These are phyloP conservation scores for Etheostoma spectabile DNA, from an alignment of 2,113 vertebrate species.

Conservation along the genomic window DNA sequence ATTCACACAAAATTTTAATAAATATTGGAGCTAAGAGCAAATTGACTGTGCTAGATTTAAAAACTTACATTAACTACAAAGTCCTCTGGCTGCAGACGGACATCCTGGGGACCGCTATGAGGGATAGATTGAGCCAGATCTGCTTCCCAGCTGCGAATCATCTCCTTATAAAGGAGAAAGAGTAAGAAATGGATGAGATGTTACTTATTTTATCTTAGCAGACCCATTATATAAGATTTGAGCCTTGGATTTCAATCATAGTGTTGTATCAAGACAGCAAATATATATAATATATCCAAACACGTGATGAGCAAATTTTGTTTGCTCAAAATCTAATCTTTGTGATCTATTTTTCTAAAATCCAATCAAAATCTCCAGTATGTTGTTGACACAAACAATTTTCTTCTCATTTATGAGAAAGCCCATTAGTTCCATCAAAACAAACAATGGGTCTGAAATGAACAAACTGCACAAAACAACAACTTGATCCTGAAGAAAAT, in stretches of 20 bases:
- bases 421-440: background rate
- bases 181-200: background rate
- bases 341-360: background rate
- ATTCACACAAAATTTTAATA: background rate
- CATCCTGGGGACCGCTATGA: constrained; percentile 25
- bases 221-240: background rate
- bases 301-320: background rate
- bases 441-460: background rate
- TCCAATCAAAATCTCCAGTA: background rate
- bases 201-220: background rate
- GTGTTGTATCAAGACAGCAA: background rate
- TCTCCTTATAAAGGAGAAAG: constrained; percentile 46
- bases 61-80: constrained; percentile 90
- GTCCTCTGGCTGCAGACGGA: constrained; percentile 86
- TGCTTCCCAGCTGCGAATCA: constrained; percentile 61
- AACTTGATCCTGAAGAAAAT: no score
- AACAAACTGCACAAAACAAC: background rate
- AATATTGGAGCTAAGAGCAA: background rate
- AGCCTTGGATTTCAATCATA: background rate
- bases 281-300: background rate
- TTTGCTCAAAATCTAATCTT: background rate
- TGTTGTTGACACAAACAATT: background rate
- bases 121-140: constrained; percentile 83
- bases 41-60: background rate
- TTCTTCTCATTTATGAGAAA: background rate